Base-by-base conservation (phyloP, 2,888 invertebrate species). In the Himalopsyche anomala region DNA sequence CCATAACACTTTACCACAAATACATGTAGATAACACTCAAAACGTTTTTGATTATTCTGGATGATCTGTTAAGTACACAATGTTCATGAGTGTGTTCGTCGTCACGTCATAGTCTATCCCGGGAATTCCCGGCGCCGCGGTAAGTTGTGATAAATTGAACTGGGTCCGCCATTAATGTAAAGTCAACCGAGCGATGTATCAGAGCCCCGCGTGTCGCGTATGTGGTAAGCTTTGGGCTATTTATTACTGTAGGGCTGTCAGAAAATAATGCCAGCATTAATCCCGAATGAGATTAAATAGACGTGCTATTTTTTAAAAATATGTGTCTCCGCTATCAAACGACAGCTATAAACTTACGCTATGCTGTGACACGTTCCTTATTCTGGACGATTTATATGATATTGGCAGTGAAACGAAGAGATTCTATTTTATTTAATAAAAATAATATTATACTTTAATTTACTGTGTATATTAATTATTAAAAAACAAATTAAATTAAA, bases 161-260 rank as follows among this genome's bases (percentile, higher is more conserved):
- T 74, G 28, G 15, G 74, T 11, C 74, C 15, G 9, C 2, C 74
- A 74, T 74, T 74, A 74, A 74, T 74, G 36, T 36, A 74, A 74
- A 74, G 62, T 74, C 74, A 74, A 74, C 74, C 74, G 74, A 74
- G 74, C 74, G 36, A 36, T 74, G 36, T 74, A 74, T 74, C 74
- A 74, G 28, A 28, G 74, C 12, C 74, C 28, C 36, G 74, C 74
- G 38, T 74, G 74, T 74, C 74, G 36, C 38, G 62, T 62, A 3
- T 62, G 62, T 62, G 62, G 19, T 28, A 28, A 62, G 62, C 62
- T 28, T 15, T 62, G 62, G n/a, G 62, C 28, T 62, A 62, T 62
- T 62, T n/a, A 62, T 51, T 51, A 51, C 51, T 5, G 19, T 11
- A 62, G 62, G 62, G 62, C 2, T 62, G 62, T 62, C 62, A 45